These are phyloP conservation scores for Microcebus jonahi DNA, from an alignment of 2,113 vertebrate genomes.

Conservation along the genomic window DNA sequence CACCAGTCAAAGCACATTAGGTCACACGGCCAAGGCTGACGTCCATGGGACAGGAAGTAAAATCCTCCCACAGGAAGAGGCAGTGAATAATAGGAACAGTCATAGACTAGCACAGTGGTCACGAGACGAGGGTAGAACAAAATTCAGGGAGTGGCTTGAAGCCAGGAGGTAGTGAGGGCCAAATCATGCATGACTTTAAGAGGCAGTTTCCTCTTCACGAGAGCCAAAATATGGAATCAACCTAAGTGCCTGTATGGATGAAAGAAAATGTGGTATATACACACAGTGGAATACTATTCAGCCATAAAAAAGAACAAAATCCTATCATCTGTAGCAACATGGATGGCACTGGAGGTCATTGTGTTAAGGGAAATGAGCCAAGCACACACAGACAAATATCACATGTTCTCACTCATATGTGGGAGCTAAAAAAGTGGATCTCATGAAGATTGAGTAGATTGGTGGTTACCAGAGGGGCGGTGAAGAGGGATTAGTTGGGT, in stretches of 20 bases:
- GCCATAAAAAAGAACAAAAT: neutral
- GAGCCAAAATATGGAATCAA: neutral
- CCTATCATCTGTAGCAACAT: neutral
- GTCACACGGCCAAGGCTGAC: neutral
- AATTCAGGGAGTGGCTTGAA: no score
- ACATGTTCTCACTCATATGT: neutral
- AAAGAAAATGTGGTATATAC: neutral
- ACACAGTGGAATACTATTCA: neutral
- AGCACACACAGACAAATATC: neutral
- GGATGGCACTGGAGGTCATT: neutral
- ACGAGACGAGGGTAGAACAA: neutral
- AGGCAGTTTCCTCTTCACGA: neutral
- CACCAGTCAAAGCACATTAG: neutral
- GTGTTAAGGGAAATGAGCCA: neutral
- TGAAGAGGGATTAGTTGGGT: neutral
- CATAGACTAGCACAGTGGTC: rapidly evolving
- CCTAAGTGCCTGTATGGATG: neutral
- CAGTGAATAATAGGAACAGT: neutral
- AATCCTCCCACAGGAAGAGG: neutral
- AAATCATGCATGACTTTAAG: neutral
- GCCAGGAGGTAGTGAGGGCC: neutral
- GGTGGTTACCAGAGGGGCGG: neutral
- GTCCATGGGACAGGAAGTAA: neutral
- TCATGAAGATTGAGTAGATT: neutral
- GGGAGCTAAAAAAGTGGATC: neutral